Base-by-base conservation (phyloP, 2,888 invertebrate genomes). In the Stomorhina lunata region DNA sequence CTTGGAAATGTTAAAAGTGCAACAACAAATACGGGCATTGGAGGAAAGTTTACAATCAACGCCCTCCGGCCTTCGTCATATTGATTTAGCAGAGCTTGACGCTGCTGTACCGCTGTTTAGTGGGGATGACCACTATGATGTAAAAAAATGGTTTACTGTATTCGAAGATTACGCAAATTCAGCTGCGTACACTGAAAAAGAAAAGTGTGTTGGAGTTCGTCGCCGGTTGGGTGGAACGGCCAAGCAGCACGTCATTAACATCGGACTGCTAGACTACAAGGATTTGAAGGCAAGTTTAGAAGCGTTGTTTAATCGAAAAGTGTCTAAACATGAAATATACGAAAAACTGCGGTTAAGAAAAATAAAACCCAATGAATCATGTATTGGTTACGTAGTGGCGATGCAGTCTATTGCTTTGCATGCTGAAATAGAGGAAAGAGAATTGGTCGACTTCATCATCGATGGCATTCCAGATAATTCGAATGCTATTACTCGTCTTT, bases 251-350 rank as follows among this genome's bases (percentile, higher is more conserved):
- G 71, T 57, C 3, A 7, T n/a, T n/a, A 59, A 71, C 5, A 37
- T 59, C n/a, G 34, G 48, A 17, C 15, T 61, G 20, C 22, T 76
- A 32, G 63, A 32, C 29, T 71, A 80, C n/a, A n/a, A n/a, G n/a
- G n/a, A n/a, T n/a, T n/a, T n/a, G n/a, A 69, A 80, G 61, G 10
- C 65, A 25, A 73, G 29, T 43, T 63, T 76, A 17, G 7, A 59
- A 34, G 59, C 45, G 17, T 48, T 61, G 59, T 73, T 73, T 22
- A 61, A 48, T 10, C 57, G 72, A 20, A 48, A 59, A 22, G 68
- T 75, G 25, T 75, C 75, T 48, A 45, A 68, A 17, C 75, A 80
- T 25, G 75, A 68, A 50, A 43, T 75, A 27, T 80, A 57, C 34
- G 32, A 34, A 20, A 32, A 57, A 57, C 34, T 57, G 6, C 57